Conservation (phyloP, 2,113 vertebrate species). For the Phalacrocorax pelagicus region DNA sequence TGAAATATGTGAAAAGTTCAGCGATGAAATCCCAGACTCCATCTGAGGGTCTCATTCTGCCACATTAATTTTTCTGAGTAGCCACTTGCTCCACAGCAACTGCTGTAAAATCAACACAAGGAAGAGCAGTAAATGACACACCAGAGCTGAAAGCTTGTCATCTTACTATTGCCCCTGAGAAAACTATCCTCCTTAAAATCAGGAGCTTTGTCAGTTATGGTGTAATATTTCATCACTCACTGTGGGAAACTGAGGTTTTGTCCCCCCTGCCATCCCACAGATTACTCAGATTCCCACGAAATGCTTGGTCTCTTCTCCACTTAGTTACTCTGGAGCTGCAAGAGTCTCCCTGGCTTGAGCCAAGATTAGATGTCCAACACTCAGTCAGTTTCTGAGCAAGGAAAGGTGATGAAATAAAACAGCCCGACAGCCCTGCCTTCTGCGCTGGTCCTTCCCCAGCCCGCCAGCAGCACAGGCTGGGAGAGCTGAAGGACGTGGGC, state of each 20-base stretch:
- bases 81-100: background rate
- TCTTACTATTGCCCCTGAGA: background rate
- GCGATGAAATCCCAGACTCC: background rate
- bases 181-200: background rate
- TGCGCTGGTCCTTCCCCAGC: background rate
- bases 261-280: rapidly evolving
- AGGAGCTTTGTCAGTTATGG: background rate
- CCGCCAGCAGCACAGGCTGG: rapidly evolving
- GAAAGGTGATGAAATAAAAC: rapidly evolving
- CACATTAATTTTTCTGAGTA: background rate
- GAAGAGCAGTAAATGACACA: background rate
- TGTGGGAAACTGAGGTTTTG: background rate
- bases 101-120: background rate
- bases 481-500: background rate
- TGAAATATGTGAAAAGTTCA: background rate
- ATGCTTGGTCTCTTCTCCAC: background rate
- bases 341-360: background rate
- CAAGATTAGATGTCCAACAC: background rate
- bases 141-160: background rate
- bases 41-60: background rate
- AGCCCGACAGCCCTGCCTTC: background rate
- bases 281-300: background rate
- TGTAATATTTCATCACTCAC: background rate
- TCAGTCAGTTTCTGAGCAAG: background rate
- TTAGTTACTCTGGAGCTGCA: background rate